Conservation (phyloP, 2,888 invertebrate genomes). For the Drosophila stalkeri region DNA sequence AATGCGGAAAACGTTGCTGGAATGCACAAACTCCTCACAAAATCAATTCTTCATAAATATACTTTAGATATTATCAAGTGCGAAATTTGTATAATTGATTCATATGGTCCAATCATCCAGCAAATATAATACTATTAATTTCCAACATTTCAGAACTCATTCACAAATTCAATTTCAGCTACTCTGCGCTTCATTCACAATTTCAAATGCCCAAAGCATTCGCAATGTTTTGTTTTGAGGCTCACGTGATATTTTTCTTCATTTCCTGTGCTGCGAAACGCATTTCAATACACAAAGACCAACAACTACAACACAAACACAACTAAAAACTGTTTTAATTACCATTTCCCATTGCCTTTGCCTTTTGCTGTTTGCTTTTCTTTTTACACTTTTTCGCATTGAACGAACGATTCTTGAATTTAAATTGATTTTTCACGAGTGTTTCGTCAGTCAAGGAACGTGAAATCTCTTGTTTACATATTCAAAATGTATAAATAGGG, state of each 20-base stretch:
- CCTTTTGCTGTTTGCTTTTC: slow-evolving; percentile 34
- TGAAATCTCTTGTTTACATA: slow-evolving; percentile 63
- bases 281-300: slow-evolving; percentile 26
- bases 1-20: neutral
- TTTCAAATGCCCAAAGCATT: slow-evolving; percentile 5
- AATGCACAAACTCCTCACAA: neutral
- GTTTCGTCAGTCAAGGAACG: slow-evolving; percentile 59
- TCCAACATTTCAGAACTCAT: slow-evolving; percentile 18
- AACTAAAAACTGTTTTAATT: slow-evolving; percentile 21
- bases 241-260: slow-evolving; percentile 48
- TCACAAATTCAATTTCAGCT: slow-evolving; percentile 13
- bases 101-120: neutral
- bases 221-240: slow-evolving; percentile 19
- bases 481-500: slow-evolving; percentile 7
- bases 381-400: slow-evolving; percentile 35
- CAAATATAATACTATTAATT: neutral
- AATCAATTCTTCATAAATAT: neutral
- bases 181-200: slow-evolving; percentile 29
- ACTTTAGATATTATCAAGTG: neutral
- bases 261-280: slow-evolving; percentile 50
- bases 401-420: slow-evolving; percentile 40
- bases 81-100: neutral
- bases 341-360: slow-evolving; percentile 10
- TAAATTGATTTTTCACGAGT: slow-evolving; percentile 66
- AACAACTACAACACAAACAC: slow-evolving; percentile 13